Evolutionary conservation across 1,140 invertebrate species (phyloP).

Genomic region (Macrobrachium nipponense): DNA sequence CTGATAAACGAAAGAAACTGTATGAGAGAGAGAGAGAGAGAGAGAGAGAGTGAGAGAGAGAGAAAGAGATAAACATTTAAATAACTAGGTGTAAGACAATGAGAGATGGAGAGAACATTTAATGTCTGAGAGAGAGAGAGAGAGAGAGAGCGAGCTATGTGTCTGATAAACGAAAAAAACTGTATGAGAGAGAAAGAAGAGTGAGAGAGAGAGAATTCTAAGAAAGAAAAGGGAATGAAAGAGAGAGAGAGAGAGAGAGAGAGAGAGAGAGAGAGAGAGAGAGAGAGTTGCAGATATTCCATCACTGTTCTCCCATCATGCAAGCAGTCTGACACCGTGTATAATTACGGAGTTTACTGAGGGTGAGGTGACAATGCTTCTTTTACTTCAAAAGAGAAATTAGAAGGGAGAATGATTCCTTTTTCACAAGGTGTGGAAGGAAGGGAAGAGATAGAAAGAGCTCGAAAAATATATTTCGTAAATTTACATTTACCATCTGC

Average conservation of each 20-base stretch:
- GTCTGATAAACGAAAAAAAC: no score
- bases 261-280: slow-evolving; percentile 42
- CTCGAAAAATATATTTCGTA: no score
- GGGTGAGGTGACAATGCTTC: no score
- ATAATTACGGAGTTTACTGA: no score
- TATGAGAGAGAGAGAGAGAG: slow-evolving; percentile 11
- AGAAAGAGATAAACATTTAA: background rate
- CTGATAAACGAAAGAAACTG: no score
- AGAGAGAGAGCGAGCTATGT: background rate
- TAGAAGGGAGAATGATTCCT: no score
- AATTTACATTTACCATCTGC: no score
- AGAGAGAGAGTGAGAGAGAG: background rate
- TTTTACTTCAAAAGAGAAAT: no score
- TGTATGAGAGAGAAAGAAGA: background rate
- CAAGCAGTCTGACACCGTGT: no score
- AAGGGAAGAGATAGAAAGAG: no score
- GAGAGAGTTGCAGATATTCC: background rate
- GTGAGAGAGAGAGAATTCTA: slow-evolving; percentile 21
- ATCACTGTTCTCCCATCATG: slow-evolving; percentile 6
- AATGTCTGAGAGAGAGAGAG: slow-evolving; percentile 9
- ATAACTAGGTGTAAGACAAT: background rate
- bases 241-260: slow-evolving; percentile 36
- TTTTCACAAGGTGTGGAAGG: no score
- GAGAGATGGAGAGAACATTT: background rate
- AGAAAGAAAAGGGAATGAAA: slow-evolving; percentile 1